Conservation (phyloP, 2,797 vertebrate species). For the Psittacula echo region DNA sequence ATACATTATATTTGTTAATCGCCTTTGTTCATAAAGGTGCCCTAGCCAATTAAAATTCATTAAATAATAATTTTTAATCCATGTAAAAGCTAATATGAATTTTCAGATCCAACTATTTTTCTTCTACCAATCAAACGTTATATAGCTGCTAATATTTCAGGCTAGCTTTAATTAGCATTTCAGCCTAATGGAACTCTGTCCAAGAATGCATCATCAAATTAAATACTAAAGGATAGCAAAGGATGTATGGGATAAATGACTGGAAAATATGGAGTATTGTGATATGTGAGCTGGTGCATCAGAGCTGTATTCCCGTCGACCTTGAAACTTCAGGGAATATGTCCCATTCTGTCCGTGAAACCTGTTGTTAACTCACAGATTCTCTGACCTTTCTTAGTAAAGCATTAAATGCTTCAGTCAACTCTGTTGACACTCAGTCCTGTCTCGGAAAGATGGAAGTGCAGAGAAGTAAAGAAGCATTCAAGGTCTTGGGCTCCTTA, state of each 20-base stretch:
- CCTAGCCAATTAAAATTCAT: constrained; percentile 40
- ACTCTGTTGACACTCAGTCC: not conserved
- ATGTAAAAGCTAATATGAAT: constrained; percentile 22
- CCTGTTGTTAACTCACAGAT: not conserved
- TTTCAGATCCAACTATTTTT: constrained; percentile 29
- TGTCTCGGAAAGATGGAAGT: not conserved
- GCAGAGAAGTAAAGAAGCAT: not conserved
- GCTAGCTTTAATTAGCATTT: constrained; percentile 44
- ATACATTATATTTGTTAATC: constrained; percentile 9
- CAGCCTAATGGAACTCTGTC: not conserved
- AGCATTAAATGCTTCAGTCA: not conserved
- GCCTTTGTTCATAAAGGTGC: constrained; percentile 38
- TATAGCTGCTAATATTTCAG: constrained; percentile 38
- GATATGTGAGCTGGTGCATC: not conserved
- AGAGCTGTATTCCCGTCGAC: not conserved
- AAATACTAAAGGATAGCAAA: not conserved
- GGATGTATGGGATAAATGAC: not conserved
- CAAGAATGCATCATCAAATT: not conserved
- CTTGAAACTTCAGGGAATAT: not conserved
- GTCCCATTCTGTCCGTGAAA: not conserved
- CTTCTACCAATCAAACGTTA: constrained; percentile 8
- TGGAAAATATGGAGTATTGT: not conserved
- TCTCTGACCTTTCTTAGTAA: not conserved
- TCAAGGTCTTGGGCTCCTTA: not conserved
- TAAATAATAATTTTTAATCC: constrained; percentile 35